These are phyloP conservation scores for Girardia tigrina DNA, from an alignment of 2,888 invertebrate species.

Conservation along the genomic window DNA sequence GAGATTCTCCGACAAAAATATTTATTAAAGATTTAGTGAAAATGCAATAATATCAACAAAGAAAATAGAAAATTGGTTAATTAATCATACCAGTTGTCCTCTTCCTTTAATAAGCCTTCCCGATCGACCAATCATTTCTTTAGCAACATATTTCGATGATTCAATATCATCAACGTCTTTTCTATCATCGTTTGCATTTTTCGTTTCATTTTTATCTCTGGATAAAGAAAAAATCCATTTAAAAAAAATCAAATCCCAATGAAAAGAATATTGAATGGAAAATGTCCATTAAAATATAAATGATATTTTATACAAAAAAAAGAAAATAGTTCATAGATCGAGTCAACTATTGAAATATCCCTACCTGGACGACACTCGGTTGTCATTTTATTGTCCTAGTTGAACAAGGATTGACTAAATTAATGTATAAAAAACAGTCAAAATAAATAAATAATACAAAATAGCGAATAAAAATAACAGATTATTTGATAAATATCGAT, in stretches of 20 bases:
- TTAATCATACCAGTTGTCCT: slow-evolving; percentile 25
- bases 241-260: neutral
- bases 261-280: neutral
- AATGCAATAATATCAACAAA: no score
- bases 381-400: neutral
- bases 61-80: no score
- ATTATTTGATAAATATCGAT: no score
- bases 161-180: no score
- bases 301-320: no score
- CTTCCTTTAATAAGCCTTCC: slow-evolving; percentile 30
- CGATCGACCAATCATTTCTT: slow-evolving; percentile 6
- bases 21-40: no score
- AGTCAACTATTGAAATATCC: slow-evolving; percentile 20
- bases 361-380: neutral
- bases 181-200: neutral
- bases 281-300: neutral
- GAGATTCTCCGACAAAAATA: no score
- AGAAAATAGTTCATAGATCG: neutral
- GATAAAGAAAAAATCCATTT: neutral
- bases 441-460: neutral
- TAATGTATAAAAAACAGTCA: neutral
- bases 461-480: no score
- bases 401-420: slow-evolving; percentile 2
- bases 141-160: slow-evolving; percentile 14
- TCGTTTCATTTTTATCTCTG: neutral